Evolutionary conservation across 2,113 vertebrate genomes (phyloP), one percentile per base, ranked within the genome.

Genomic region (Gobius niger): DNA sequence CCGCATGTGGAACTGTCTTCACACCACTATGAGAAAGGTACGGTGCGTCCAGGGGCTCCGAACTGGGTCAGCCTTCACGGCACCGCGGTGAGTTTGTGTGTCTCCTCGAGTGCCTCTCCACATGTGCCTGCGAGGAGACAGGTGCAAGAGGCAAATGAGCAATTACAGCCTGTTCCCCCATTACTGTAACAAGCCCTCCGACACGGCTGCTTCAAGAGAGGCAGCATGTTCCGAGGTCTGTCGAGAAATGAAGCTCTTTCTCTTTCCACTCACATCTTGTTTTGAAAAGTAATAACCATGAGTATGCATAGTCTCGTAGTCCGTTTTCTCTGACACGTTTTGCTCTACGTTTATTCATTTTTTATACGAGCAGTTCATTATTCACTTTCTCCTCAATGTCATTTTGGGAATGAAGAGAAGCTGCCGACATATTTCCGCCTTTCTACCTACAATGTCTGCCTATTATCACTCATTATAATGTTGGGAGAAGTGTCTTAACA

Each of bases 101-200:
- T 50, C 70, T 78, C 14, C 44, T 71, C 49, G 15, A 81, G 57
- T 44, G 57, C 19, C 50, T 19, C 14, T 57, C 18, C n/a, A 47
- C 49, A 24, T 18, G 70, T 69, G 64, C 66, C 53, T 72, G 65
- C 41, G 72, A 68, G 72, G 49, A 61, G 14, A 65, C 71, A 80
- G 70, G 76, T 73, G 73, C 68, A 34, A 41, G 19, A 78, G 14
- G 68, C 68, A 82, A 86, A 82, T 54, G 49, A 87, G 70, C 72
- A 72, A 77, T 83, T 70, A 68, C 19, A 51, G 50, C 10, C 9
- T 46, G 12, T 80, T 70, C 69, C 68, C 65, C 87, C 75, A 70
- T 86, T 80, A 2, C 24, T 4, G 24, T 34, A 79, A 65, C 53
- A 67, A 49, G 52, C 24, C 69, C 69, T 76, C 74, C 44, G 16